Conservation (phyloP, 2,888 invertebrate genomes). For the Antheraea assamensis region DNA sequence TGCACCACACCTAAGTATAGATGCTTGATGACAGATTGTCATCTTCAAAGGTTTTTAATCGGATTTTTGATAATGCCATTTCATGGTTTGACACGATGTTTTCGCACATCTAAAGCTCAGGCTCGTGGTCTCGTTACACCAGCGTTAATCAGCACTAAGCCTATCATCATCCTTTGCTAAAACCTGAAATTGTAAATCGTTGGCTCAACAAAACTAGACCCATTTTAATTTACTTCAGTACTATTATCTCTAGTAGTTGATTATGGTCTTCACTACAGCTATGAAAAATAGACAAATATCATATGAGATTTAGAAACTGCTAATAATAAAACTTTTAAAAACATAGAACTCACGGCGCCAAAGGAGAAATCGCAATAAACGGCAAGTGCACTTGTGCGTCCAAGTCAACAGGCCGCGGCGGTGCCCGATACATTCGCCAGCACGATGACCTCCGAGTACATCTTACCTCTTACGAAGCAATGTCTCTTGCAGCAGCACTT, state of each 20-base stretch:
- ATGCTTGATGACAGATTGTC: too few species aligned
- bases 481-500: slow-evolving; percentile 91
- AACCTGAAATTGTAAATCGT: too few species aligned
- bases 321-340: background rate
- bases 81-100: background rate
- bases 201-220: too few species aligned
- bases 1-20: background rate
- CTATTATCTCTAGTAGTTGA: too few species aligned
- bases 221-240: too few species aligned
- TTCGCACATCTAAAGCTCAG: background rate
- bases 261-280: too few species aligned
- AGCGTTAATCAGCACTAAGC: background rate
- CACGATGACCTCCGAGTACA: slow-evolving; percentile 88
- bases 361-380: slow-evolving; percentile 88
- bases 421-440: slow-evolving; percentile 93
- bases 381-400: slow-evolving; percentile 82
- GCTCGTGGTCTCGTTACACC: background rate
- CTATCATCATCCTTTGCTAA: too few species aligned
- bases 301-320: background rate
- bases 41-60: too few species aligned
- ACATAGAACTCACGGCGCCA: slow-evolving; percentile 85
- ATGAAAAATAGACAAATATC: too few species aligned
- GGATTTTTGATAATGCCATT: background rate
- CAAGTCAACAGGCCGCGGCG: slow-evolving; percentile 86
- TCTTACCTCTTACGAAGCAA: slow-evolving; percentile 90